These are phyloP conservation scores for Cryptus viduatorius DNA, from an alignment of 2,888 invertebrate genomes.

Conservation along the genomic window DNA sequence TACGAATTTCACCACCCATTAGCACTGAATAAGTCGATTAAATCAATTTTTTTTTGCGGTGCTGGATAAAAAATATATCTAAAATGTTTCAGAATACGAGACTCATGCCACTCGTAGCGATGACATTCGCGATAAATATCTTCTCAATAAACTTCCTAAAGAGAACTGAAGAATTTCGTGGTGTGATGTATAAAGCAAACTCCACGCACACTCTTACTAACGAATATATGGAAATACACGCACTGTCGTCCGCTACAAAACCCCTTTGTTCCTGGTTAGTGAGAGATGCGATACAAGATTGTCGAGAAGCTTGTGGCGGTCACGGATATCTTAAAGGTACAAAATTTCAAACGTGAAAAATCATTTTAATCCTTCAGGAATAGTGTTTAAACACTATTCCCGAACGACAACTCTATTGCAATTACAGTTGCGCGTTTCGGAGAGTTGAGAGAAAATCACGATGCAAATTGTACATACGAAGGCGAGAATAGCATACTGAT, in stretches of 20 bases:
- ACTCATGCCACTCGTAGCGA: constrained; percentile 91
- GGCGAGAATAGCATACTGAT: constrained; percentile 96
- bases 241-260: constrained; percentile 91
- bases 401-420: neutral
- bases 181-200: constrained; percentile 75
- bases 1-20: too few relatives aligned
- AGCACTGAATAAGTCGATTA: too few relatives aligned
- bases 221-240: constrained; percentile 91
- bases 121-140: constrained; percentile 88
- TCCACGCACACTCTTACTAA: constrained; percentile 78
- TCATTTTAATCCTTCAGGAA: too few relatives aligned
- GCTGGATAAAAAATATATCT: too few relatives aligned
- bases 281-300: constrained; percentile 95
- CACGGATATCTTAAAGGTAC: constrained; percentile 95
- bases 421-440: constrained; percentile 89
- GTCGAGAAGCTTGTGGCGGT: constrained; percentile 97
- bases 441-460: constrained; percentile 91
- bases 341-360: neutral
- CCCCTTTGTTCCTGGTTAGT: constrained; percentile 94
- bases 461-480: constrained; percentile 95
- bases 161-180: constrained; percentile 84
- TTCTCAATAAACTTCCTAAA: constrained; percentile 87
- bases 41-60: too few relatives aligned
- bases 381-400: too few relatives aligned
- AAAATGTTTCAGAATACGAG: constrained; percentile 87